Conservation (phyloP, 1,140 invertebrate genomes). For the Lordiphosa stackelbergi region DNA sequence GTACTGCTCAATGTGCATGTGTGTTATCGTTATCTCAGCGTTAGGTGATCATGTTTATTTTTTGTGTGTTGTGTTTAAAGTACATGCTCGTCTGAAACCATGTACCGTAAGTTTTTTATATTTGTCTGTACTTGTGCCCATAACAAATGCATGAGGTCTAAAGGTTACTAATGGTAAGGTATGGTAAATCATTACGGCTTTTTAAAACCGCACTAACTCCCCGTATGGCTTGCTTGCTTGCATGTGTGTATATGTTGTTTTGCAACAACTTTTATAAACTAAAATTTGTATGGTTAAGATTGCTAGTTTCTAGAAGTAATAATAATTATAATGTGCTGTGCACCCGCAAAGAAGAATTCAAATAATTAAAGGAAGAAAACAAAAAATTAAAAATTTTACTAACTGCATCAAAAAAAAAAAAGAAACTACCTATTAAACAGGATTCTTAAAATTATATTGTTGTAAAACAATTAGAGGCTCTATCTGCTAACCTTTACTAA, state of each 20-base stretch:
- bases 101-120: conserved; percentile 44
- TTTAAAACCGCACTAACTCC: conserved; percentile 47
- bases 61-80: conserved; percentile 62
- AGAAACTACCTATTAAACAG: conserved; percentile 55
- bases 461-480: conserved; percentile 19
- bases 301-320: conserved; percentile 17
- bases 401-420: conserved; percentile 58
- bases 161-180: conserved; percentile 28
- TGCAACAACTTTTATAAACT: conserved; percentile 24
- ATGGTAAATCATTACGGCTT: conserved; percentile 2
- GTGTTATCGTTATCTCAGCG: conserved; percentile 45
- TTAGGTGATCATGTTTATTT: conserved; percentile 28
- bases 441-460: conserved; percentile 51
- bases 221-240: conserved; percentile 45
- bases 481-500: conserved; percentile 33
- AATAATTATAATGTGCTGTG: conserved; percentile 20
- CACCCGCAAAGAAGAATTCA: conserved; percentile 10
- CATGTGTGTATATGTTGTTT: conserved; percentile 74
- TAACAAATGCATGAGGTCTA: conserved; percentile 38
- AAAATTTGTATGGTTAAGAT: conserved; percentile 34
- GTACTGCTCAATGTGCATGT: conserved; percentile 22
- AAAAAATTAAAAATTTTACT: conserved; percentile 30
- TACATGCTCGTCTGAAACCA: conserved; percentile 44
- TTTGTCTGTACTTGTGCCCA: conserved; percentile 4
- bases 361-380: conserved; percentile 19